A percentile compares a stretch with the other conserved stretches of the same genome.
phyloP scores from a whole-genome alignment of 1,140 invertebrate species.

The Scylla paramamosain region DNA sequence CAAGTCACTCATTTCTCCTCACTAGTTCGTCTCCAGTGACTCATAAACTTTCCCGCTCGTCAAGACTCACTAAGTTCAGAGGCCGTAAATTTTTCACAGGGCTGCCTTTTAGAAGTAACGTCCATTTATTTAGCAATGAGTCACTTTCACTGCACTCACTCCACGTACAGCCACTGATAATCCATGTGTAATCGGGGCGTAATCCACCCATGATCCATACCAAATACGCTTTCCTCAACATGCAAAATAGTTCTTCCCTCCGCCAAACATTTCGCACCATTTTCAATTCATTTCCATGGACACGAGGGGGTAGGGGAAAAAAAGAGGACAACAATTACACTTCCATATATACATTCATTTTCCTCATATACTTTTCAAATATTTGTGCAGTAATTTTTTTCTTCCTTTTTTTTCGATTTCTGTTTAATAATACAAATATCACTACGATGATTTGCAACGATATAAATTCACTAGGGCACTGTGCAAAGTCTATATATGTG shows the following conservation, averaged over 20 bases:
- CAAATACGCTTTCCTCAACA: neutral
- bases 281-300: neutral
- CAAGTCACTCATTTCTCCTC: no score
- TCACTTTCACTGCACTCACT: no score
- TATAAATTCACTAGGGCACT: constrained; percentile 10
- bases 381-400: neutral
- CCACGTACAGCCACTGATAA: no score
- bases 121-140: no score
- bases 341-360: neutral
- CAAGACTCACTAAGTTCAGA: no score
- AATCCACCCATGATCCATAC: neutral
- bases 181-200: neutral
- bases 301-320: no score
- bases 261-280: neutral
- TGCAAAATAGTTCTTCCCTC: neutral
- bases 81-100: no score
- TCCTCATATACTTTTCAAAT: neutral
- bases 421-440: constrained; percentile 10
- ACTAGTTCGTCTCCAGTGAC: no score
- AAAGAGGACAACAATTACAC: neutral
- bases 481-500: constrained; percentile 13
- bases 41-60: no score
- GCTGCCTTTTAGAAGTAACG: no score
- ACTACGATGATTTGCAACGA: neutral
- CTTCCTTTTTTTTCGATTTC: neutral